These are phyloP conservation scores for Lagria hirta DNA, from an alignment of 2,888 invertebrate species.

Conservation along the genomic window DNA sequence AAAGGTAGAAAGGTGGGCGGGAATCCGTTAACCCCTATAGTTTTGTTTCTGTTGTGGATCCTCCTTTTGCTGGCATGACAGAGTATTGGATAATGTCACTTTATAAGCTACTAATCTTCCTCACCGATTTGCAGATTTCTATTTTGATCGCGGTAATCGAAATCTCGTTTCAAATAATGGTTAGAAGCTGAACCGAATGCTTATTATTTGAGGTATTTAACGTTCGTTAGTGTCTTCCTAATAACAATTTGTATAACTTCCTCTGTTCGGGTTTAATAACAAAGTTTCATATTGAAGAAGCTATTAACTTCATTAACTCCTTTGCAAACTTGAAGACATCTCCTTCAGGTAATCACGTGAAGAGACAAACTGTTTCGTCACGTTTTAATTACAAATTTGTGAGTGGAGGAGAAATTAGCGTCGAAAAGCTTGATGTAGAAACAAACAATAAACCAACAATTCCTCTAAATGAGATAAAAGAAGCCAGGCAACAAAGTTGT, in stretches of 20 bases:
- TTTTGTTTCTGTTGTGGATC: no score
- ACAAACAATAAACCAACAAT: conserved; percentile 14
- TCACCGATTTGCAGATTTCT: no score
- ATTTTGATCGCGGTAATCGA: no score
- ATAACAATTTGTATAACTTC: conserved; percentile 16
- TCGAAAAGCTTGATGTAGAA: no score
- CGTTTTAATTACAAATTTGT: conserved; percentile 17
- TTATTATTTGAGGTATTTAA: no score
- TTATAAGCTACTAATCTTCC: no score
- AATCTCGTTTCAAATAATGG: no score
- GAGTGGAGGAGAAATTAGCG: not conserved
- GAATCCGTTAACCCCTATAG: no score
- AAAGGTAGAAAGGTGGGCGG: no score
- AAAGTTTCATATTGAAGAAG: conserved; percentile 21
- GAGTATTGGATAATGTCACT: no score
- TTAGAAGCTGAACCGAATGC: no score
- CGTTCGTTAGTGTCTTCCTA: conserved; percentile 21
- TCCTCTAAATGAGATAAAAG: conserved; percentile 12
- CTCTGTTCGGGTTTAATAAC: conserved; percentile 10
- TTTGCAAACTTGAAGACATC: conserved; percentile 19
- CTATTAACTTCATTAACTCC: conserved; percentile 17
- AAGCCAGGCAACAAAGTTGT: conserved; percentile 5
- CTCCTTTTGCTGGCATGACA: no score
- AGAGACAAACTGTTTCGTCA: conserved; percentile 21
- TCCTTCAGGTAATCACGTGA: conserved; percentile 19